Evolutionary conservation across 92 coral and sea anemone genomes (phyloP), one percentile per base, ranked within the genome.

Genomic region (Phenganax subtilis): DNA sequence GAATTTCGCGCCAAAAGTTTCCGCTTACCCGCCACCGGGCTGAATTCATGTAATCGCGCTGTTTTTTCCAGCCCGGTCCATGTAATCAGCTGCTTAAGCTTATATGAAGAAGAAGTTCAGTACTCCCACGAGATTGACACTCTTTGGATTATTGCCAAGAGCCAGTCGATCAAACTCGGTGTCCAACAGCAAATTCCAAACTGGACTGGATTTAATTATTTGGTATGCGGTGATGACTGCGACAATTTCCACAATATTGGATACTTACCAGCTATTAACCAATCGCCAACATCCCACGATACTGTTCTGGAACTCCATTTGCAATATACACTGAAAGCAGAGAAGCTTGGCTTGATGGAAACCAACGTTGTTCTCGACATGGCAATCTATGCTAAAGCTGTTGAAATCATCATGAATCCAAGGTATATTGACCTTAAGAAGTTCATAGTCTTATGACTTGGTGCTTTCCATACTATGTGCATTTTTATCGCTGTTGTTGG

Each of bases 221-320:
- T 65, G 72, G 12, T 65, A 65, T 65, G 72, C 28, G 27, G 27
- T 9, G 72, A 65, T 10, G 10, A 9, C 72, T 12, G 72, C 72
- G 72, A 65, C 27, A 30, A 65, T 30, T 65, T 12, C 72, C 72
- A 65, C 72, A 65, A 65, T n/a, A 65, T 77, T 57, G 72, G 72
- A 14, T 77, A 77, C 54, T 71, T 77, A 27, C 82, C 82, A 8
- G 69, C 82, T 15, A 77, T 77, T 10, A 57, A 77, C 58, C 72
- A 77, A 12, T 57, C 82, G 7, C 82, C 82, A 12, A 77, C 82
- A 8, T 55, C 54, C 8, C 29, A 27, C 14, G 82, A 77, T 9
- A 59, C 72, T 1, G 72, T 77, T 9, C 29, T 77, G 71, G 82
- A 77, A 57, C 54, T 78, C 7, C 74, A 58, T 0, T 29, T 8